Percentiles rank a stretch among this genome's conserved stretches.
These are phyloP conservation scores for Melipona quadrifasciata DNA, from an alignment of 1,140 invertebrate species.

Conservation along the genomic window DNA sequence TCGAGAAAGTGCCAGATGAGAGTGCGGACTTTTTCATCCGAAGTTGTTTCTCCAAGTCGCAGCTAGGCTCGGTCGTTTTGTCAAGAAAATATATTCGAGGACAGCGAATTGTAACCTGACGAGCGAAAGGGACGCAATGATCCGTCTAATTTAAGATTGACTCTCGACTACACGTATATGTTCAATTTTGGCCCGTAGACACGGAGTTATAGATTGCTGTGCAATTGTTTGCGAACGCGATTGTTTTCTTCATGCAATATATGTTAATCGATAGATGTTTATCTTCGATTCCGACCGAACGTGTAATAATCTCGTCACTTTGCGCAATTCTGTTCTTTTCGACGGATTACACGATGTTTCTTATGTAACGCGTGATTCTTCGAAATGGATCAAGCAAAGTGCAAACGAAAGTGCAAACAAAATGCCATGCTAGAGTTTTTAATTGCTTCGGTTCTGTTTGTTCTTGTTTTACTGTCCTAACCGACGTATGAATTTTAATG, in stretches of 20 bases:
- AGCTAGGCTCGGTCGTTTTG: background rate
- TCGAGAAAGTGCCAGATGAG: background rate
- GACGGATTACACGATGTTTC: background rate
- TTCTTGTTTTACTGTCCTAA: background rate
- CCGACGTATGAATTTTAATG: background rate
- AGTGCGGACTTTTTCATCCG: background rate
- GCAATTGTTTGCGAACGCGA: background rate
- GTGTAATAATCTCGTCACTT: background rate
- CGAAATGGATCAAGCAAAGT: background rate
- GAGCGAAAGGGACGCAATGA: conserved; percentile 5
- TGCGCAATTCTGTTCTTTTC: background rate
- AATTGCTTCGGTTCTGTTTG: background rate
- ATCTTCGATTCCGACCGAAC: background rate
- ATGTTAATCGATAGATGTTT: conserved; percentile 36
- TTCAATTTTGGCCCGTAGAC: background rate
- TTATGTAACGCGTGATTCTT: background rate
- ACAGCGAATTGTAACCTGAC: conserved; percentile 32
- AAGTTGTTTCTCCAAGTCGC: background rate
- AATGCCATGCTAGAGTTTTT: conserved; percentile 11
- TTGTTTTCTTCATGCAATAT: conserved; percentile 22
- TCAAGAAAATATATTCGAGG: background rate
- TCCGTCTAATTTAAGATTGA: conserved; percentile 26
- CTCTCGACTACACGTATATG: background rate
- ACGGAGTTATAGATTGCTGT: background rate
- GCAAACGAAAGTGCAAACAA: background rate